Conservation (phyloP, 2,888 invertebrate species). For the Drosophila neoperkinsi region DNA sequence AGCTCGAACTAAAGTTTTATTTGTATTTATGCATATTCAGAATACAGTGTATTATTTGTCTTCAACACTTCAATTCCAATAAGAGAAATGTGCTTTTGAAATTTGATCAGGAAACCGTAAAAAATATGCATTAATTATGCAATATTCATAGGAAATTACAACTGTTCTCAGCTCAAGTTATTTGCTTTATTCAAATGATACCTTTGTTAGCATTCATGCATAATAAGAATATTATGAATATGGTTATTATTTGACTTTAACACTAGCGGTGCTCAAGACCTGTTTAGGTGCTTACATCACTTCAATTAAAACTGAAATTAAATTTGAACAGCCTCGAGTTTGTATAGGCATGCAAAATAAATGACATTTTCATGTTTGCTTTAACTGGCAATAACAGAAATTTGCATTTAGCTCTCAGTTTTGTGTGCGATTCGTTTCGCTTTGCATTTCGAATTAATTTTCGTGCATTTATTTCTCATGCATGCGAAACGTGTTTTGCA, state of each 20-base stretch:
- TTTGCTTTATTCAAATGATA: neutral
- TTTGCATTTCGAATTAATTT: conserved; percentile 47
- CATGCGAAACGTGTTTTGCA: conserved; percentile 71
- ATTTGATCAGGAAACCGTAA: neutral
- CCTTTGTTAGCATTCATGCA: neutral
- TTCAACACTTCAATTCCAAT: neutral
- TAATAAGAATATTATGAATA: neutral
- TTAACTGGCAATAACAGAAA: conserved; percentile 15
- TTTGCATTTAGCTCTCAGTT: conserved; percentile 51
- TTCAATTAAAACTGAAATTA: conserved; percentile 24
- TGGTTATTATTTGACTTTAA: neutral
- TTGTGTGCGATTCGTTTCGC: conserved; percentile 34
- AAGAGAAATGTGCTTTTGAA: neutral
- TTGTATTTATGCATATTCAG: neutral
- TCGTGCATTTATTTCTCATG: conserved; percentile 49
- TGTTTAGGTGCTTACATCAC: conserved; percentile 50
- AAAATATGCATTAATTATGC: neutral
- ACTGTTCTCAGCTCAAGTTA: neutral
- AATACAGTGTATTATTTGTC: neutral
- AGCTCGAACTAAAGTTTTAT: neutral
- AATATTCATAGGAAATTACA: neutral
- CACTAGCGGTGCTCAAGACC: conserved; percentile 13
- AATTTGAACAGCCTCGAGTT: conserved; percentile 33
- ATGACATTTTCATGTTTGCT: conserved; percentile 43
- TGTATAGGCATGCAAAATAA: conserved; percentile 24